phyloP scores from a whole-genome alignment of 1,140 invertebrate genomes.

The Arion vulgaris region DNA sequence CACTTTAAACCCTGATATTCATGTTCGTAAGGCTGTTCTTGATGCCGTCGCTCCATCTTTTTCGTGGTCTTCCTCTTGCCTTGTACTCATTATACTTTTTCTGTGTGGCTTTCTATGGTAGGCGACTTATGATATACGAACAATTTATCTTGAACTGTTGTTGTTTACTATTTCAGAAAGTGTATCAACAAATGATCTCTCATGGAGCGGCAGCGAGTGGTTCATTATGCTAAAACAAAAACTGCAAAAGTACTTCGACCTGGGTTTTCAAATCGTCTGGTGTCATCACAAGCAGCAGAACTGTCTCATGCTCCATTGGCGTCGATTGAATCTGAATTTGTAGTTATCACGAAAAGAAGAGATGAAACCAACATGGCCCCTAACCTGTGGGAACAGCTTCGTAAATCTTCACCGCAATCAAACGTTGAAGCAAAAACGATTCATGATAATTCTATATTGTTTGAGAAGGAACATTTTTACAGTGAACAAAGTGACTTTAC shows the following conservation, averaged over 20 bases:
- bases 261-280: background rate
- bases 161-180: background rate
- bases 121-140: too few relatives aligned
- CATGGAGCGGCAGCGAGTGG: constrained; percentile 9
- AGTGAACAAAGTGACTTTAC: background rate
- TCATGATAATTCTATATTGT: background rate
- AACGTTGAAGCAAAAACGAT: background rate
- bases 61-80: too few relatives aligned
- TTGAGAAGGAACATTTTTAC: background rate
- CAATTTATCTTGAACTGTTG: too few relatives aligned
- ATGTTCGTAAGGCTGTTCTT: too few relatives aligned
- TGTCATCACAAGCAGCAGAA: background rate
- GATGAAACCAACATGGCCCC: background rate
- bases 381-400: background rate
- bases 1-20: too few relatives aligned
- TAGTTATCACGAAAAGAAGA: background rate
- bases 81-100: too few relatives aligned
- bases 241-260: background rate
- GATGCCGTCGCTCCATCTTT: too few relatives aligned
- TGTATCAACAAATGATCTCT: background rate
- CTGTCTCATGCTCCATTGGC: background rate
- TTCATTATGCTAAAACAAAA: background rate
- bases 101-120: too few relatives aligned
- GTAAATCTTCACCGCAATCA: background rate
- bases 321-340: background rate